phyloP scores from a whole-genome alignment of 2,797 vertebrate species.

The Coreius guichenoti region DNA sequence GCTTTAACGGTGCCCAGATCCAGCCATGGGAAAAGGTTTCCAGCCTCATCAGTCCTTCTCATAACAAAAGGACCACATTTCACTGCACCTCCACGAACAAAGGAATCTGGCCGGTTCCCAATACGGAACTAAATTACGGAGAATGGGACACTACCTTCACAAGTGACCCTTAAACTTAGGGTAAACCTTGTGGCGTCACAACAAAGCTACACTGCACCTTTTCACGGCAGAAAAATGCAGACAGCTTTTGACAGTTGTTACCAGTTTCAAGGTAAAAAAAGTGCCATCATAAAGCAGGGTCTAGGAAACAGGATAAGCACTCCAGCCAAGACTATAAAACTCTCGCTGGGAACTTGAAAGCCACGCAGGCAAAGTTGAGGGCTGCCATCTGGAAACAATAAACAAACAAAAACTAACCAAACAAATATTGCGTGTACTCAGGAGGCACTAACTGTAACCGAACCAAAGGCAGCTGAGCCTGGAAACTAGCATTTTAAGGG shows the following conservation, averaged over 20 bases:
- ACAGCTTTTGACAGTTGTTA: slow-evolving; percentile 81
- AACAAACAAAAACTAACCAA: slow-evolving; percentile 84
- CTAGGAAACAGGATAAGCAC: slow-evolving; percentile 84
- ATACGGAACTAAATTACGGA: slow-evolving; percentile 48
- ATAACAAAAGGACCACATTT: slow-evolving; percentile 61
- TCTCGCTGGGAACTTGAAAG: slow-evolving; percentile 87
- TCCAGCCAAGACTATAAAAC: slow-evolving; percentile 84
- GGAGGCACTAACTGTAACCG: slow-evolving; percentile 46
- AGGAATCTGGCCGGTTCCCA: slow-evolving; percentile 46
- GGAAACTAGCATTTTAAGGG: slow-evolving; percentile 75
- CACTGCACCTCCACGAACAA: slow-evolving; percentile 56
- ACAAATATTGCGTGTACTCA: slow-evolving; percentile 58
- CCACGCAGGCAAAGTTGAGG: slow-evolving; percentile 83
- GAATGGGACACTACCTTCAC: slow-evolving; percentile 52
- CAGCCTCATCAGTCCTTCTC: slow-evolving; percentile 63
- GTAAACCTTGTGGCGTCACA: slow-evolving; percentile 58
- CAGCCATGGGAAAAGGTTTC: slow-evolving; percentile 63
- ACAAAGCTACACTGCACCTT: slow-evolving; percentile 58
- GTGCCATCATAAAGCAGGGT: slow-evolving; percentile 81
- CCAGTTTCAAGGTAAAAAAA: slow-evolving; percentile 76
- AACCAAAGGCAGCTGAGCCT: slow-evolving; percentile 59
- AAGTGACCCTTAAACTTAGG: slow-evolving; percentile 59
- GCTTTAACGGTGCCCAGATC: slow-evolving; percentile 79
- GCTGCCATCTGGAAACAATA: slow-evolving; percentile 89
- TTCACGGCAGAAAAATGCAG: slow-evolving; percentile 57